Conservation (phyloP, 2,797 vertebrate species). For the Amblyopsis hoosieri region DNA sequence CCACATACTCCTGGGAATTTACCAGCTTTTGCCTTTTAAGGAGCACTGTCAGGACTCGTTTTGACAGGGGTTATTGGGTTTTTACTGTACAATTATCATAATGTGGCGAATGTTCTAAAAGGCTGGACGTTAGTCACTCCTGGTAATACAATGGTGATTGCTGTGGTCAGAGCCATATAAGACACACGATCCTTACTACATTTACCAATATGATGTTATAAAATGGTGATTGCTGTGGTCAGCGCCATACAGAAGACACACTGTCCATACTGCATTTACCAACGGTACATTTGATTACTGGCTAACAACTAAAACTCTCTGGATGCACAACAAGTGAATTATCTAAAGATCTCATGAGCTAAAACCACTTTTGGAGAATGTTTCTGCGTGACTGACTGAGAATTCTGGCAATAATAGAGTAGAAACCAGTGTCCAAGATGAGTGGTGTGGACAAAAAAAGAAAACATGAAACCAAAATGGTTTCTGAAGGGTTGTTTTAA, state of each 20-base stretch:
- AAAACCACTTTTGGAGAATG: too few species aligned
- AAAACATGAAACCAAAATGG: too few species aligned
- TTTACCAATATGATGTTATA: constrained; percentile 4
- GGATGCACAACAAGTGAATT: too few species aligned
- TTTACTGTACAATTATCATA: constrained; percentile 48
- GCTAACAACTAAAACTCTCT: too few species aligned
- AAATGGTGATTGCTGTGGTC: constrained; percentile 1
- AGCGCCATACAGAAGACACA: constrained; percentile 1
- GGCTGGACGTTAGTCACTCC: constrained; percentile 24
- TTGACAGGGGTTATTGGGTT: constrained; percentile 27
- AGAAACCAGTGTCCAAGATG: too few species aligned
- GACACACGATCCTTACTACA: constrained; percentile 2
- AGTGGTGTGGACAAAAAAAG: too few species aligned
- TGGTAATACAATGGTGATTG: constrained; percentile 3
- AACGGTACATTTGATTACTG: background rate
- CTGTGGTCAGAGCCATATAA: constrained; percentile 14
- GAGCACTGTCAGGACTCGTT: constrained; percentile 58
- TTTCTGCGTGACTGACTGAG: too few species aligned
- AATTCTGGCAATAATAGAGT: too few species aligned
- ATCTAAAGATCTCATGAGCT: too few species aligned
- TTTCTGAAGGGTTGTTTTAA: too few species aligned
- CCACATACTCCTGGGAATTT: constrained; percentile 62
- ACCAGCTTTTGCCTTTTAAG: constrained; percentile 27
- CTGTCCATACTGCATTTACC: background rate
- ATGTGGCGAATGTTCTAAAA: constrained; percentile 27